Conservation (phyloP, 2,113 vertebrate genomes). For the Rhagologus leucostigma region DNA sequence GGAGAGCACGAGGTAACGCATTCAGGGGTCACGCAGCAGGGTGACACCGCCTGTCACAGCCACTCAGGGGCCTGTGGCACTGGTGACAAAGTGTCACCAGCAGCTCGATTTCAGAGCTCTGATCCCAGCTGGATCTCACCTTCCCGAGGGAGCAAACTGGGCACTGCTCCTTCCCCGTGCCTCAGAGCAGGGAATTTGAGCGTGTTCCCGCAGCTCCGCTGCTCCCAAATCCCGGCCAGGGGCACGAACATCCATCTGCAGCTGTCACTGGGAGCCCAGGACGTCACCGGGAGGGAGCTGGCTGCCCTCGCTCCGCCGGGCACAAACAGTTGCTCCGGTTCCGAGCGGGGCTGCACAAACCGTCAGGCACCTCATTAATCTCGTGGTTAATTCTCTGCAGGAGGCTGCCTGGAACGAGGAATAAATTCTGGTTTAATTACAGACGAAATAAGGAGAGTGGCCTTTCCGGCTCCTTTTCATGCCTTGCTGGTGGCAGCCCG, state of each 20-base stretch:
- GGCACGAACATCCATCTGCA: neutral
- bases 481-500: neutral
- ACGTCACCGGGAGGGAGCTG: neutral
- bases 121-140: neutral
- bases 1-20: neutral
- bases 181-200: neutral
- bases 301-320: neutral
- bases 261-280: neutral
- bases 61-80: neutral
- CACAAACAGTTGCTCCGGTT: neutral
- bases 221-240: neutral
- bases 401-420: neutral
- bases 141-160: rapidly evolving
- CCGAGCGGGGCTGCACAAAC: slow-evolving; percentile 21
- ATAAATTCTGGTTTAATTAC: neutral
- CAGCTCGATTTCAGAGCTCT: neutral
- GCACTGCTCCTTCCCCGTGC: neutral
- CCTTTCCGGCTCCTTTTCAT: neutral
- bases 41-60: neutral
- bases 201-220: neutral
- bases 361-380: slow-evolving; percentile 39
- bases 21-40: neutral
- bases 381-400: neutral
- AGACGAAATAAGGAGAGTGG: neutral
- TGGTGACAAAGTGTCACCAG: neutral